Evolutionary conservation across 23 tunicate genomes (phyloP), one percentile per base, ranked within the genome.

Genomic region (Halocynthia roretzi): DNA sequence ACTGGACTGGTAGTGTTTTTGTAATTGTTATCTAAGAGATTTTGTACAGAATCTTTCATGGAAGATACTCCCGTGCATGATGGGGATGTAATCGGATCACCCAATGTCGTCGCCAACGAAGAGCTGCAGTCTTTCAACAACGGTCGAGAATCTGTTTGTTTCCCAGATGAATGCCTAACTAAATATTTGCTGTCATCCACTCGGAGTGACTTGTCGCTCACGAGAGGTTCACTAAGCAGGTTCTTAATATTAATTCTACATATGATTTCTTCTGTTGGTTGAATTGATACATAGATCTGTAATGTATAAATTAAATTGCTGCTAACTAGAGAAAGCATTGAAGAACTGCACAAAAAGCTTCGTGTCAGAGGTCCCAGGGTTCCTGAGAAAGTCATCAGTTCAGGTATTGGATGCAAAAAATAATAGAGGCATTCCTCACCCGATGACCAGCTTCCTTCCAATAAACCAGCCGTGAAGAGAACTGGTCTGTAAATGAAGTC

Each of bases 191-290:
- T 88, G 8, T 88, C 95, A 15, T 88, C 95, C 31, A 88, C 95
- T 6, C 72, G 87, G 50, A 63, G 76, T 18, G 86, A 83, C 40
- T 76, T 83, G 5, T 88, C 95, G 11, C 69, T 88, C 6, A 64
- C 82, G 2, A 53, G 87, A 57, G 95, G 95, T 5, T 88, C 95
- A 8, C 53, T 88, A n/a, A 83, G 95, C 81, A 78, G 95, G 95
- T 87, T 17, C 1, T 17, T 44, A 2, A 10, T n/a, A 1, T 5
- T 5, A 11, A 58, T 58, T 58, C 17, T 15, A 58, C 64, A 1
- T n/a, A 60, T n/a, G 1, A 4, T 60, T 2, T n/a, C 64, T 67
- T 11, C 22, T 5, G 77, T 66, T 48, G 23, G 44, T 65, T 67
- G n/a, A 17, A 8, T 49, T 10, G 2, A 40, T 67, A 12, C 5